phyloP scores from a whole-genome alignment of 2,113 vertebrate species.

The Tor tambroides region DNA sequence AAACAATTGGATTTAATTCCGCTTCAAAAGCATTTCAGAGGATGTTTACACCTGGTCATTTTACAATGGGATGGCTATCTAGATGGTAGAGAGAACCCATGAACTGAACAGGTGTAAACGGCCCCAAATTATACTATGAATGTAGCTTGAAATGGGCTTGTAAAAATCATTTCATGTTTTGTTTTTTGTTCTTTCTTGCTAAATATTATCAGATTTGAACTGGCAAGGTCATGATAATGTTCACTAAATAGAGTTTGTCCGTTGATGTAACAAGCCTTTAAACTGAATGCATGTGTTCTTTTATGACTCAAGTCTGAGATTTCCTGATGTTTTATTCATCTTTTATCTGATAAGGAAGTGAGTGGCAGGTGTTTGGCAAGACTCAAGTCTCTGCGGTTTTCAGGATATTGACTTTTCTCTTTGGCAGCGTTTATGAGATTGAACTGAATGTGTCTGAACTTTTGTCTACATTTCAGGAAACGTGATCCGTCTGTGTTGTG shows the following conservation, averaged over 20 bases:
- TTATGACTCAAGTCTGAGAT: neutral
- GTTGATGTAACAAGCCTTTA: neutral
- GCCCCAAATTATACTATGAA: too few species aligned
- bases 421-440: neutral
- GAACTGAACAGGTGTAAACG: too few species aligned
- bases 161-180: too few species aligned
- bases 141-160: too few species aligned
- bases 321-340: neutral
- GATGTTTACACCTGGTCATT: too few species aligned
- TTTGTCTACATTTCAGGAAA: neutral
- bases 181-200: too few species aligned
- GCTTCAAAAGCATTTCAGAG: too few species aligned
- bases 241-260: neutral
- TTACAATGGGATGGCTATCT: too few species aligned
- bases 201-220: too few species aligned
- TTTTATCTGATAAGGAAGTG: slow-evolving; percentile 30
- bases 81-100: too few species aligned
- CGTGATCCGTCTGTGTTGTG: neutral
- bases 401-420: neutral
- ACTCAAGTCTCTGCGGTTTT: neutral
- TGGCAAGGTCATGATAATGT: neutral
- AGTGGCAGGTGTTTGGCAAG: neutral
- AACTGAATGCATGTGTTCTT: neutral
- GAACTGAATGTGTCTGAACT: neutral
- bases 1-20: too few species aligned